phyloP scores from a whole-genome alignment of 2,888 invertebrate genomes.

The Drosophila merina region DNA sequence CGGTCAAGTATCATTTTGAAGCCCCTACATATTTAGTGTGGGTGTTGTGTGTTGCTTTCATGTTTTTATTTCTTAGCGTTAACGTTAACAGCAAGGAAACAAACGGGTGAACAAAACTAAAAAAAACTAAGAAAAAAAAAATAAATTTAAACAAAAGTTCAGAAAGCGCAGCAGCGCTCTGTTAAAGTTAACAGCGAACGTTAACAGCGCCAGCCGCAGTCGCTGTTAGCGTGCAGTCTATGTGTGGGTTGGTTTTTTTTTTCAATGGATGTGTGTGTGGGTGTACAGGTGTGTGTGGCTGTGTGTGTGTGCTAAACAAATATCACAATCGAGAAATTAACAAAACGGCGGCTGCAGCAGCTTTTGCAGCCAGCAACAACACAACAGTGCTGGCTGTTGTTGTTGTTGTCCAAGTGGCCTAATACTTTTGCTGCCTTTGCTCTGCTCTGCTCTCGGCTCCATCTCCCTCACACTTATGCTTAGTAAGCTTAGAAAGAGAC shows the following conservation, averaged over 20 bases:
- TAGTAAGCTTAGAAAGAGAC: conserved; percentile 45
- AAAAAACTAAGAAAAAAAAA: conserved; percentile 22
- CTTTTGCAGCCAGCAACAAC: conserved; percentile 51
- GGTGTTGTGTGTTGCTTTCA: conserved; percentile 36
- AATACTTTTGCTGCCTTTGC: conserved; percentile 45
- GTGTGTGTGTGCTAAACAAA: conserved; percentile 64
- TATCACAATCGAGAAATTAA: conserved; percentile 79
- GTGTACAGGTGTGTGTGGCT: conserved; percentile 13
- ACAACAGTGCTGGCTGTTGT: conserved; percentile 27
- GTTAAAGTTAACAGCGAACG: conserved; percentile 40
- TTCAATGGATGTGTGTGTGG: conserved; percentile 5
- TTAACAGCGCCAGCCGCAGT: conserved; percentile 64
- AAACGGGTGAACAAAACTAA: conserved; percentile 39
- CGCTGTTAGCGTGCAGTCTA: conserved; percentile 62
- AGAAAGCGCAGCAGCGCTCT: conserved; percentile 61
- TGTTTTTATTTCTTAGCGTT: conserved; percentile 47
- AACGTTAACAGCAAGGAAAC: conserved; percentile 46
- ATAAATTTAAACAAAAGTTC: conserved; percentile 44
- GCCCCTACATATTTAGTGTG: conserved; percentile 39
- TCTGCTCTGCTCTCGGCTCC: conserved; percentile 5
- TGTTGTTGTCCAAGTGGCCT: conserved; percentile 37
- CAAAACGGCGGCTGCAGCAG: conserved; percentile 76
- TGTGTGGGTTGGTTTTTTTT: conserved; percentile 16
- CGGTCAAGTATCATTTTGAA: conserved; percentile 71
- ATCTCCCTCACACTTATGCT: conserved; percentile 26